phyloP scores from a whole-genome alignment of 2,113 vertebrate genomes.

The Phoxinus phoxinus region DNA sequence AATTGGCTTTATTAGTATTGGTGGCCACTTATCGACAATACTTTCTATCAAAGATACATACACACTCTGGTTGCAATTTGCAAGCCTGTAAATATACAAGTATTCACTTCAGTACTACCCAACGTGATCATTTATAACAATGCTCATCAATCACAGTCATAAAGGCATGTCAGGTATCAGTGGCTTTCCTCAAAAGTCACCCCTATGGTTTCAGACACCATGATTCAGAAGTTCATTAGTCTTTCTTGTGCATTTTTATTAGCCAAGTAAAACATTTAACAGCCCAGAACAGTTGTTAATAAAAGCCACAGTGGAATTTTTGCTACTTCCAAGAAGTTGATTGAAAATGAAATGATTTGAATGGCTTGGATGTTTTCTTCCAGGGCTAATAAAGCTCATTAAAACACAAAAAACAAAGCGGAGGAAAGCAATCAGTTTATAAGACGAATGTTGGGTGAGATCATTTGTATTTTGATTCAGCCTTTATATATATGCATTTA shows the following conservation, averaged over 20 bases:
- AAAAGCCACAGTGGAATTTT: neutral
- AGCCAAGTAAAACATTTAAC: neutral
- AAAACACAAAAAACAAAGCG: neutral
- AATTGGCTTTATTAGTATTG: neutral
- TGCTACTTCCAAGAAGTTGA: neutral
- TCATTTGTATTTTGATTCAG: too few species aligned
- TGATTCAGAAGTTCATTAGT: neutral
- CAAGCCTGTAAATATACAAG: too few species aligned
- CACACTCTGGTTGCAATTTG: too few species aligned
- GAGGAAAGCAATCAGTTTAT: neutral
- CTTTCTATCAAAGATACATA: neutral
- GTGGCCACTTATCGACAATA: neutral
- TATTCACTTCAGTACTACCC: too few species aligned
- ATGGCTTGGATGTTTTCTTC: neutral
- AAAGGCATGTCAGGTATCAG: neutral
- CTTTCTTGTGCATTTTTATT: neutral
- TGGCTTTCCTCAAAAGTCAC: neutral
- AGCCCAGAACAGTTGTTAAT: neutral
- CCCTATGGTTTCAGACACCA: neutral
- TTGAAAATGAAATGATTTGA: conserved; percentile 11
- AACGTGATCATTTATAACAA: neutral
- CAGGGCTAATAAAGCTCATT: neutral
- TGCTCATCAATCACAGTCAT: neutral
- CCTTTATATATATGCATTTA: too few species aligned
- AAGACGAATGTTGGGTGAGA: too few species aligned